phyloP scores from a whole-genome alignment of 2,888 invertebrate genomes.

The Dromius quadrimaculatus region DNA sequence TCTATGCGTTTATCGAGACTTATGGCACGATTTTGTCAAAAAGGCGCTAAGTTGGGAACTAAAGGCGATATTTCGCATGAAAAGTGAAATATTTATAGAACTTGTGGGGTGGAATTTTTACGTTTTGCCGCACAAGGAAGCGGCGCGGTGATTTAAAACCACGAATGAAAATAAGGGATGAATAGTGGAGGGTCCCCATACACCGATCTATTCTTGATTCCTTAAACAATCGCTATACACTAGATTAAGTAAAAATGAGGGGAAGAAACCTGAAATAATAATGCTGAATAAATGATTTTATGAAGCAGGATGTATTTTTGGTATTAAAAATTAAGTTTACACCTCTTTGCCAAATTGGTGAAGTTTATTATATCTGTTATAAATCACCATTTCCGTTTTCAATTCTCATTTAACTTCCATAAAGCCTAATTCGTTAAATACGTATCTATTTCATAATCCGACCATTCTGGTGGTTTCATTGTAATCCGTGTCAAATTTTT shows the following conservation, averaged over 20 bases:
- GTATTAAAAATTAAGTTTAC: too few species aligned
- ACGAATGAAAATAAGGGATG: not conserved
- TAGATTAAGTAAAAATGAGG: not conserved
- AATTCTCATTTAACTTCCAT: too few species aligned
- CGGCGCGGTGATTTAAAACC: not conserved
- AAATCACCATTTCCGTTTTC: too few species aligned
- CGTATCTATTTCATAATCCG: too few species aligned
- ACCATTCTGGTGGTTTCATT: too few species aligned
- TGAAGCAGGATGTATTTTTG: too few species aligned
- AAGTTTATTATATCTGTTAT: too few species aligned
- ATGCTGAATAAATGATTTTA: too few species aligned
- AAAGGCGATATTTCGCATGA: constrained; percentile 29
- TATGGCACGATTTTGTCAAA: constrained; percentile 50
- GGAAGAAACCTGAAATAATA: too few species aligned
- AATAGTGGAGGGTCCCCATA: not conserved
- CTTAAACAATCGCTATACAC: not conserved
- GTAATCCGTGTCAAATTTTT: too few species aligned
- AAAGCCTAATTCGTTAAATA: too few species aligned
- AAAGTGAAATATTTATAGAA: constrained; percentile 44
- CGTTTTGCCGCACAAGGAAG: not conserved
- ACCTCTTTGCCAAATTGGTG: too few species aligned
- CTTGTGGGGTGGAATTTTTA: constrained; percentile 12
- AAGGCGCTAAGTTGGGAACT: constrained; percentile 39
- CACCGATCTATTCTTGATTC: not conserved
- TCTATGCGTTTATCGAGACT: constrained; percentile 47